Percentiles rank a stretch among this genome's conserved stretches.
These are phyloP conservation scores for Grus americana DNA, from an alignment of 2,113 vertebrate species.

Conservation along the genomic window DNA sequence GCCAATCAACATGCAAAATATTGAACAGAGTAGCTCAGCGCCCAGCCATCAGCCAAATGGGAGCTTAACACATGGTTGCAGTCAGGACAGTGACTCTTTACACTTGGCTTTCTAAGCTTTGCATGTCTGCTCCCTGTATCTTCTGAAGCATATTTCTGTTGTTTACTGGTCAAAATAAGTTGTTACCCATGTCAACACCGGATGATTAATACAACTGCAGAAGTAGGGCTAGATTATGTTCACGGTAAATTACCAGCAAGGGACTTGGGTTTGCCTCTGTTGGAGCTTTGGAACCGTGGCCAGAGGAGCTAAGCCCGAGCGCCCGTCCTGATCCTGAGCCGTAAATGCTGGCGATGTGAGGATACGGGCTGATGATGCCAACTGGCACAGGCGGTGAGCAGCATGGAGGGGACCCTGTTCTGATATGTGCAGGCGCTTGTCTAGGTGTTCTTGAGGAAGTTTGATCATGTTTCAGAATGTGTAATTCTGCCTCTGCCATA, in stretches of 20 bases:
- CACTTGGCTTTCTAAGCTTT: not conserved
- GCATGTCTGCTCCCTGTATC: not conserved
- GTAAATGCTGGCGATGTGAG: accelerated
- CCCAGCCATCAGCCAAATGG: not conserved
- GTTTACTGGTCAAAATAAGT: not conserved
- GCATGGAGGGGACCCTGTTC: not conserved
- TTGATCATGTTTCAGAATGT: not conserved
- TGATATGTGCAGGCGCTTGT: not conserved
- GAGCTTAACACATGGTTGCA: not conserved
- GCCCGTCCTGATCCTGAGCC: accelerated
- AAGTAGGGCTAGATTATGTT: not conserved
- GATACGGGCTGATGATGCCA: not conserved
- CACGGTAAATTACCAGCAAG: not conserved
- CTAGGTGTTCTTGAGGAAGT: not conserved
- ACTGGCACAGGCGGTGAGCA: not conserved
- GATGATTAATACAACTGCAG: not conserved
- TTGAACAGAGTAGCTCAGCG: constrained; percentile 25
- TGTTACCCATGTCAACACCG: not conserved
- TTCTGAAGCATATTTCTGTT: not conserved
- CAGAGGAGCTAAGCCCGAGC: not conserved
- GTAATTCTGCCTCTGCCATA: not conserved
- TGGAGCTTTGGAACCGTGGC: not conserved
- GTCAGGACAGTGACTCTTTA: not conserved
- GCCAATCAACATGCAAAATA: constrained; percentile 62
- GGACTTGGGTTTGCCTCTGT: not conserved